Percentiles rank a stretch among this genome's conserved stretches.
These are phyloP conservation scores for Pelosia muscerda DNA, from an alignment of 2,888 invertebrate genomes.

Conservation along the genomic window DNA sequence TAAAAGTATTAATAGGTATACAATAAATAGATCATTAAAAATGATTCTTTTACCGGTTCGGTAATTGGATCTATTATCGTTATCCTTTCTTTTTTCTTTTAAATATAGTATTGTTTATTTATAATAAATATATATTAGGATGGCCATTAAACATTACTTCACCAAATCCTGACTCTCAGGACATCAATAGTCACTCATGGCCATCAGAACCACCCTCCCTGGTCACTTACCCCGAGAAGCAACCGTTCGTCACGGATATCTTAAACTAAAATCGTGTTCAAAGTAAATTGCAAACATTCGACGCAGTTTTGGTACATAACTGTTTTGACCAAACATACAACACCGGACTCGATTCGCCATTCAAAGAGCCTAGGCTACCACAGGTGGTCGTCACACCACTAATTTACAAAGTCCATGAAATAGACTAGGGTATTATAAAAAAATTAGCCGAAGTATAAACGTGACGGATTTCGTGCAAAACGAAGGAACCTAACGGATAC, in stretches of 20 bases:
- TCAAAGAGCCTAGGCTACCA: conserved; percentile 6
- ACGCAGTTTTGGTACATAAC: conserved; percentile 20
- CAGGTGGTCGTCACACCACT: conserved; percentile 15
- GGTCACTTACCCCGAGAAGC: not conserved
- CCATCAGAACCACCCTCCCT: not conserved
- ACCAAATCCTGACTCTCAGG: too few species aligned
- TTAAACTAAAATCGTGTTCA: not conserved
- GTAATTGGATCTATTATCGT: too few species aligned
- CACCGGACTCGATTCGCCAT: conserved; percentile 1
- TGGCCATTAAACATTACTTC: too few species aligned
- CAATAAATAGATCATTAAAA: too few species aligned
- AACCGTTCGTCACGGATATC: not conserved
- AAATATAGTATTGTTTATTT: too few species aligned
- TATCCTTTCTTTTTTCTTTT: too few species aligned
- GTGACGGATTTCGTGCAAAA: conserved; percentile 37
- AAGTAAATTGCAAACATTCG: not conserved
- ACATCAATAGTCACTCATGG: not conserved
- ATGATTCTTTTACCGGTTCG: too few species aligned
- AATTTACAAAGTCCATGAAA: not conserved
- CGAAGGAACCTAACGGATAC: conserved; percentile 28
- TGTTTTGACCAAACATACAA: conserved; percentile 20
- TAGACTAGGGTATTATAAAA: conserved; percentile 18
- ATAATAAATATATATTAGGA: too few species aligned
- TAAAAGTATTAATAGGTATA: too few species aligned
- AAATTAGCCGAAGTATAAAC: conserved; percentile 22